phyloP scores from a whole-genome alignment of 2,797 vertebrate species.

The Sebastes variabilis region DNA sequence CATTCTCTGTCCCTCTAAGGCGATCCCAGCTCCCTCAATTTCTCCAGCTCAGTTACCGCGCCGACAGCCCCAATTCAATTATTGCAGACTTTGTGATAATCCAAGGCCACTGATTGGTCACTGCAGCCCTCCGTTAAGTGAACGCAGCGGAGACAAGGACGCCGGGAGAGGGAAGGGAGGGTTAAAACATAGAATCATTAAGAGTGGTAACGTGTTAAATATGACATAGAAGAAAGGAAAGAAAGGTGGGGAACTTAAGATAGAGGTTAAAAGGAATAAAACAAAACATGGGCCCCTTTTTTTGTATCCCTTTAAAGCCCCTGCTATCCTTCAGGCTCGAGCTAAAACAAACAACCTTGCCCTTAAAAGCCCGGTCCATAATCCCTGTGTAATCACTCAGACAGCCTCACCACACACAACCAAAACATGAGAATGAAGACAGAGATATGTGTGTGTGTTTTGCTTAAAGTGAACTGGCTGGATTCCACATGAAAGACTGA shows the following conservation, averaged over 20 bases:
- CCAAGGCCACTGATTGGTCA: constrained; percentile 64
- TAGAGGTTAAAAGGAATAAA: constrained; percentile 37
- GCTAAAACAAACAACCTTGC: constrained; percentile 70
- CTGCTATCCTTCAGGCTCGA: constrained; percentile 57
- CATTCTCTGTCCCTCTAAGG: constrained; percentile 11
- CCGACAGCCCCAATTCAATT: constrained; percentile 72
- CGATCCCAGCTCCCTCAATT: constrained; percentile 4
- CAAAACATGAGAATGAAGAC: constrained; percentile 38
- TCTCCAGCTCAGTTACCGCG: constrained; percentile 51
- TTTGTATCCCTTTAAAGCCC: constrained; percentile 55
- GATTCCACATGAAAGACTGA: constrained; percentile 38
- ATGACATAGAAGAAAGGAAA: neutral
- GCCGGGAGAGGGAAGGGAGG: neutral
- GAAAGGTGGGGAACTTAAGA: constrained; percentile 9
- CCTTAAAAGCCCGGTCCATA: constrained; percentile 62
- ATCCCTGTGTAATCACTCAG: constrained; percentile 63
- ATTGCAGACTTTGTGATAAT: constrained; percentile 63
- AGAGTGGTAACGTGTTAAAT: constrained; percentile 14
- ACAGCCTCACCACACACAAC: constrained; percentile 38
- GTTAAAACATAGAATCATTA: constrained; percentile 3
- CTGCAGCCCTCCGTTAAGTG: constrained; percentile 52
- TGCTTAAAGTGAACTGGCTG: constrained; percentile 29
- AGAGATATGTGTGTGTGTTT: neutral
- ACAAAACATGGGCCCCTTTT: constrained; percentile 10
- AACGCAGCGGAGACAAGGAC: constrained; percentile 4